Evolutionary conservation across 2,797 vertebrate species (phyloP), one percentile per base, ranked within the genome.

Genomic region (Amphiprion clarkii): DNA sequence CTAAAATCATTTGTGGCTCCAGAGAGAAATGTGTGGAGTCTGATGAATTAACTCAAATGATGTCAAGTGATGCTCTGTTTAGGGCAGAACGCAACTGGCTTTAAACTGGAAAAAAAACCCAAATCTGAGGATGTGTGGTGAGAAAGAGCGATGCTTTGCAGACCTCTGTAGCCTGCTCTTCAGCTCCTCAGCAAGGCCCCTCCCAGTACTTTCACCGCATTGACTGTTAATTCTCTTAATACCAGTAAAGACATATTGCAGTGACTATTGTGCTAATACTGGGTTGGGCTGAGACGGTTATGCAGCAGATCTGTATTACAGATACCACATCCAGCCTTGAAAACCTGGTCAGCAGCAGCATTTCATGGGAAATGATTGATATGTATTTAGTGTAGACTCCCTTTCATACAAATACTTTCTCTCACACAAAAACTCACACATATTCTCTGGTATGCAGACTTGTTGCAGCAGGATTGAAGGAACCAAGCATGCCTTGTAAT

Each of bases 361-460:
- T 69, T 70, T 80, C 61, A 33, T 61, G 40, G 36, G 52, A 62
- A 63, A n/a, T 63, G 40, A 87, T 60, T 73, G 59, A 69, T 76
- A 53, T 9, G 5, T 48, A 64, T 73, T 80, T 7, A 21, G 40
- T 68, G 53, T 56, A 36, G 52, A 72, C 80, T 67, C 29, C 17
- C 39, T 21, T 23, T 36, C 13, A 53, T 48, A 70, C 64, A 52
- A 67, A 71, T 59, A 46, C 56, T 56, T 53, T 81, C 68, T 54
- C 67, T 51, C 65, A 63, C 36, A 70, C 31, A 80, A 16, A 59
- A 58, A 67, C 62, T n/a, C 40, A 63, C 36, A 72, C 31, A 80
- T 19, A 59, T 60, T 70, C 62, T n/a, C 40, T 79, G 89, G 89
- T 90, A 92, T 93, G 88, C 67, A 83, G 89, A 78, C 93, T 74